Evolutionary conservation across 2,797 vertebrate species (phyloP), one percentile per base, ranked within the genome.

Genomic region (Parauchenoglanis punctatus): DNA sequence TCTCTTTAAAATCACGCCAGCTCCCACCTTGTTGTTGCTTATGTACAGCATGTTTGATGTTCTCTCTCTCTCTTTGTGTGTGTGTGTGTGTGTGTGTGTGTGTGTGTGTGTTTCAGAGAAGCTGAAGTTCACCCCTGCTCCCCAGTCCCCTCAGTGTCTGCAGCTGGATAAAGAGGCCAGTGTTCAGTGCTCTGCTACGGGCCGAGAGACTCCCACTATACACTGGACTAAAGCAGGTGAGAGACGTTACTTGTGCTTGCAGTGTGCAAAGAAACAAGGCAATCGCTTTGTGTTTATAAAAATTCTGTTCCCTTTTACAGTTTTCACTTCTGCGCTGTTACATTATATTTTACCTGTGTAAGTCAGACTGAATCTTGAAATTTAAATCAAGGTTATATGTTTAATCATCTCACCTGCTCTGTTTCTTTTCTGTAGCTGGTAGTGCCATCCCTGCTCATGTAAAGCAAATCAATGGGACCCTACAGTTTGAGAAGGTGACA

Each of bases 41-140:
- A 23, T 63, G 40, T 76, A 23, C n/a, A 13, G 40, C 63, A 4
- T 59, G 83, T 85, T 20, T 82, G 23, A 58, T 35, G 8, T 80
- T 61, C 35, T 81, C 25, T 40, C 40, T 40, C 35, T 40, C 3
- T 40, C 40, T 40, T 40, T 40, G 40, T 40, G 40, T 40, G 40
- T 4, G 15, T 78, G 49, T 78, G 49, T 72, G 49, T 81, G 52
- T 54, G 40, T 82, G 31, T 83, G 20, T 31, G 11, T 70, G 13
- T 83, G 28, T 58, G 13, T 49, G 35, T 84, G 83, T 90, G 87
- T 94, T 94, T 56, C 96, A 99, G 99, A 99, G 93, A 98, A 97
- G 91, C 95, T 99, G 85, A 99, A 99, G 95, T 99, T 99, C 94
- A 99, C 99, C 0, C 99, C 99, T 0, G 95, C 97, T 0, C 99